Conservation (phyloP, 92 coral and sea anemone genomes). For the Porites evermanni region DNA sequence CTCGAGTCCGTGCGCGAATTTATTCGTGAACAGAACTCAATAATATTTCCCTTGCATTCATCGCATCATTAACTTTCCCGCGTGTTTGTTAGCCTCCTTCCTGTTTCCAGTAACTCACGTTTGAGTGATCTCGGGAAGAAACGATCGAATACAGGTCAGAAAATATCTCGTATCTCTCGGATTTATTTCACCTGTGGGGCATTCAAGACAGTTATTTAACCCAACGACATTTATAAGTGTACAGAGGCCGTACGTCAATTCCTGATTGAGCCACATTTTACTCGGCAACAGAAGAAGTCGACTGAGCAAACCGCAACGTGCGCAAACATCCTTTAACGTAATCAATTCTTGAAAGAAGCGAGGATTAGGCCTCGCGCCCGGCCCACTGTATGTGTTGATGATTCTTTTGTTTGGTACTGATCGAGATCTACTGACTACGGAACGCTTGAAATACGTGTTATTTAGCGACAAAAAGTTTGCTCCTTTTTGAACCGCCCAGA, state of each 20-base stretch:
- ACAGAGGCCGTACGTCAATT: not conserved
- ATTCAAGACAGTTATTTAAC: not conserved
- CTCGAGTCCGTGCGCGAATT: not conserved
- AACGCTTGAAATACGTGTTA: not conserved
- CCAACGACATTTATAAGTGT: not conserved
- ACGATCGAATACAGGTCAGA: not conserved
- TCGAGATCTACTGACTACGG: not conserved
- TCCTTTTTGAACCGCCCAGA: not conserved
- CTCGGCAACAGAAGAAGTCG: slow-evolving; percentile 15
- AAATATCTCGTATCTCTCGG: not conserved
- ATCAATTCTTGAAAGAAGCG: slow-evolving; percentile 24
- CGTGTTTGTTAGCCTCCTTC: not conserved
- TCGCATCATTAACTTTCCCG: not conserved
- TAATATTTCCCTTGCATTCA: not conserved
- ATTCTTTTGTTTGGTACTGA: not conserved
- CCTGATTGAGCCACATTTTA: not conserved
- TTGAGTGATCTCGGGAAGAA: not conserved
- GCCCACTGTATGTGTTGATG: not conserved
- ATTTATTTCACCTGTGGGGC: not conserved
- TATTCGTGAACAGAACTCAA: not conserved
- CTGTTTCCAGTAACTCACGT: not conserved
- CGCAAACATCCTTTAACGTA: slow-evolving; percentile 12
- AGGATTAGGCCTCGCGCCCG: not conserved
- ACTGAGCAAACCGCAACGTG: slow-evolving; percentile 37
- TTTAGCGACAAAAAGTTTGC: not conserved